Conservation (phyloP, 2,113 vertebrate genomes). For the Hemiscyllium ocellatum region DNA sequence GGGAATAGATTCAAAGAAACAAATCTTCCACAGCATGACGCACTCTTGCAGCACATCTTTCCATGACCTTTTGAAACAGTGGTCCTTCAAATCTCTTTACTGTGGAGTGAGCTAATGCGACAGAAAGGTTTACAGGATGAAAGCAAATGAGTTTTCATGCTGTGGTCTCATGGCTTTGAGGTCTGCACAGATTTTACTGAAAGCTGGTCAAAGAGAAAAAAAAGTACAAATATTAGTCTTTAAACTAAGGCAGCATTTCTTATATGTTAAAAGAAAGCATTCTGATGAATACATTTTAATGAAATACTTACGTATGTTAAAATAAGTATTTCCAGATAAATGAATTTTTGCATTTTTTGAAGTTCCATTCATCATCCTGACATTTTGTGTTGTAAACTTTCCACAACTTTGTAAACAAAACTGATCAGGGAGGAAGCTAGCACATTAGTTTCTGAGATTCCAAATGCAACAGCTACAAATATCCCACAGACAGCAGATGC, state of each 20-base stretch:
- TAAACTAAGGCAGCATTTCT: neutral
- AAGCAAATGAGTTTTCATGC: constrained; percentile 17
- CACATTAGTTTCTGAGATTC: neutral
- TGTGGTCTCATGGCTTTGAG: constrained; percentile 9
- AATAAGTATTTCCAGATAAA: neutral
- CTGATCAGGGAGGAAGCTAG: neutral
- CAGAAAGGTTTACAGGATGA: neutral
- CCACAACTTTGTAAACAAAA: neutral
- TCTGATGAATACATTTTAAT: constrained; percentile 2
- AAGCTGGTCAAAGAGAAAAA: neutral
- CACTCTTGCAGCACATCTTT: constrained; percentile 9
- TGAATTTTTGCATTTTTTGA: neutral
- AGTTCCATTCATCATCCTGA: neutral
- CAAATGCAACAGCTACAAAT: neutral
- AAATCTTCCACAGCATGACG: constrained; percentile 32
- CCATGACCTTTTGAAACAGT: constrained; percentile 32
- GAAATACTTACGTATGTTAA: neutral
- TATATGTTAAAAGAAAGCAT: neutral
- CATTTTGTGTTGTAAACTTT: neutral
- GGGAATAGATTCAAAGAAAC: neutral
- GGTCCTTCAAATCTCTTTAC: constrained; percentile 13
- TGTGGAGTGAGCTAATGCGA: neutral
- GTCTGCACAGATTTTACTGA: neutral
- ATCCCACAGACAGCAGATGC: neutral
- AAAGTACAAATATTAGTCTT: neutral